Percentiles rank a stretch among this genome's conserved stretches.
Conservation (phyloP, 2,113 vertebrate genomes). For the Perccottus glenii region DNA sequence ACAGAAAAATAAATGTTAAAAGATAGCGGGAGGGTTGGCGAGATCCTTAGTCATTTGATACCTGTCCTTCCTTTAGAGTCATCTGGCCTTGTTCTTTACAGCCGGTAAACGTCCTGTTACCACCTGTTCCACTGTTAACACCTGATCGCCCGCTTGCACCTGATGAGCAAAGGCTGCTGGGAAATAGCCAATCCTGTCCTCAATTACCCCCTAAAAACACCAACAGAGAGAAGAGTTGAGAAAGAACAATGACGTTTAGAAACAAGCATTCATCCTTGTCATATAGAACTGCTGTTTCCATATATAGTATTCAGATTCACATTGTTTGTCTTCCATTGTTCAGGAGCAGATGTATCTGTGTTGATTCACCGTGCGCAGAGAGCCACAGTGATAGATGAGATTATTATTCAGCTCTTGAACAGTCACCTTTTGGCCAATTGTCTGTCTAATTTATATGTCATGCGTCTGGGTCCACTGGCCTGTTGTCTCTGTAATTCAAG, state of each 20-base stretch:
- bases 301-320: too few species aligned
- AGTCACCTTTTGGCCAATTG: conserved; percentile 24
- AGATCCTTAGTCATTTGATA: conserved; percentile 46
- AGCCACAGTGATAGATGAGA: conserved; percentile 44
- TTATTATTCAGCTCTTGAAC: conserved; percentile 15
- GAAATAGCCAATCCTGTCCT: conserved; percentile 92
- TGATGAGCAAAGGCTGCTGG: conserved; percentile 93
- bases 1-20: too few species aligned
- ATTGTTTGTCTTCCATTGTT: too few species aligned
- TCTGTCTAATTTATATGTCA: conserved; percentile 51
- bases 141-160: conserved; percentile 84
- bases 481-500: conserved; percentile 39
- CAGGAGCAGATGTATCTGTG: not conserved
- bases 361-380: too few species aligned
- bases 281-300: too few species aligned
- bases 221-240: not conserved
- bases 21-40: too few species aligned
- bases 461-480: conserved; percentile 17
- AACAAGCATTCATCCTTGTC: too few species aligned
- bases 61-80: conserved; percentile 96
- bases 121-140: conserved; percentile 95
- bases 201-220: conserved; percentile 87
- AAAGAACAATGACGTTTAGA: too few species aligned
- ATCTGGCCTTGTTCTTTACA: conserved; percentile 96
- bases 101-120: conserved; percentile 89